These are phyloP conservation scores for Ornithoptera alexandrae DNA, from an alignment of 2,888 invertebrate species.

Conservation along the genomic window DNA sequence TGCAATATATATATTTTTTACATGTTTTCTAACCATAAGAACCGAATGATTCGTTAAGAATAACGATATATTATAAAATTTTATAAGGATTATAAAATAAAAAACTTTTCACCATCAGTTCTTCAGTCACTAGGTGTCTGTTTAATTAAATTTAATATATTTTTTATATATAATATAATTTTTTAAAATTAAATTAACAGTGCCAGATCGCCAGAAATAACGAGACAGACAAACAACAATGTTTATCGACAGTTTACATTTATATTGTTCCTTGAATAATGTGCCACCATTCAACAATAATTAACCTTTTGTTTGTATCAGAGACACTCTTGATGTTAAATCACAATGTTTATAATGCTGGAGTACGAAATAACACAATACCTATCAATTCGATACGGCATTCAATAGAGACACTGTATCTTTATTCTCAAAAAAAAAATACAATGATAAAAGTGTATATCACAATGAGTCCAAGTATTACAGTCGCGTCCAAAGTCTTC, in stretches of 20 bases:
- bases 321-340: constrained; percentile 32
- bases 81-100: not conserved
- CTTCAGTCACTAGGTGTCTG: not conserved
- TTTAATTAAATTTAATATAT: too few species aligned
- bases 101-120: not conserved
- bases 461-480: too few species aligned
- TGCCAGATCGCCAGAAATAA: constrained; percentile 5
- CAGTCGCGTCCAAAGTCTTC: too few species aligned
- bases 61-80: too few species aligned
- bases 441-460: too few species aligned
- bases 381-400: not conserved
- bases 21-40: too few species aligned
- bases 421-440: not conserved
- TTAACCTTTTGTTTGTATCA: constrained; percentile 14
- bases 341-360: constrained; percentile 29
- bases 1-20: too few species aligned
- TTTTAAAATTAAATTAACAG: too few species aligned
- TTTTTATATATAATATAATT: too few species aligned
- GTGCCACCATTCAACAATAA: constrained; percentile 1
- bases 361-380: not conserved
- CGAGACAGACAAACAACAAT: constrained; percentile 5
- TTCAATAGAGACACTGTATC: not conserved
- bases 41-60: too few species aligned
- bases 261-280: constrained; percentile 19
- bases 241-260: constrained; percentile 22